These are phyloP conservation scores for Sylvietta virens DNA, from an alignment of 2,113 vertebrate genomes.

Conservation along the genomic window DNA sequence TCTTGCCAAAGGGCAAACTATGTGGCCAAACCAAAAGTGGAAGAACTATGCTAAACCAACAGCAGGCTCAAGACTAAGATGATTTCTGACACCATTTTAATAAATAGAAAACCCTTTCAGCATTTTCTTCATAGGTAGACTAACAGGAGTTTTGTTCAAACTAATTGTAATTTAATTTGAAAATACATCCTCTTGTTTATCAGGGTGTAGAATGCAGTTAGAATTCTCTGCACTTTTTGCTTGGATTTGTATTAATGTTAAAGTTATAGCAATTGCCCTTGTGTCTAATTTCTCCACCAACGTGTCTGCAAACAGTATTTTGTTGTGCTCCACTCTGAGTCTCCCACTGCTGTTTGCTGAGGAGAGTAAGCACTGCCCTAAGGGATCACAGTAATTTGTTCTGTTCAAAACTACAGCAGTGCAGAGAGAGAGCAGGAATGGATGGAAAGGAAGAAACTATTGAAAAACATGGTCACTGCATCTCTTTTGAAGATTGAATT, in stretches of 20 bases:
- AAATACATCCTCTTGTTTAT: neutral
- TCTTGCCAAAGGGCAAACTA: neutral
- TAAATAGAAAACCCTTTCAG: neutral
- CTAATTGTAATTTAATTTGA: neutral
- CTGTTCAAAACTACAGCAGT: neutral
- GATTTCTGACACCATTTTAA: neutral
- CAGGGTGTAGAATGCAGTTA: neutral
- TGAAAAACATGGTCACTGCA: neutral
- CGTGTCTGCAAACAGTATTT: neutral
- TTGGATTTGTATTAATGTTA: neutral
- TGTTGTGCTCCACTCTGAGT: neutral
- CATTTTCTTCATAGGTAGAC: neutral
- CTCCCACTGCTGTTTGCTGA: neutral
- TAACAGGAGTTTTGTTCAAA: neutral
- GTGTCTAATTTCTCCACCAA: neutral
- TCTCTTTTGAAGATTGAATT: neutral
- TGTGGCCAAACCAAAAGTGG: neutral
- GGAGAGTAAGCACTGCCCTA: neutral
- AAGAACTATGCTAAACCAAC: neutral
- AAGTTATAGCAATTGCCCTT: neutral
- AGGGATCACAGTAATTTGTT: neutral
- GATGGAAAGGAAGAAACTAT: neutral
- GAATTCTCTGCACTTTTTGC: neutral
- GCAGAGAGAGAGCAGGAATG: neutral
- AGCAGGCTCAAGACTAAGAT: neutral